phyloP scores from a whole-genome alignment of 2,113 vertebrate species.

The Pseudopodoces humilis region DNA sequence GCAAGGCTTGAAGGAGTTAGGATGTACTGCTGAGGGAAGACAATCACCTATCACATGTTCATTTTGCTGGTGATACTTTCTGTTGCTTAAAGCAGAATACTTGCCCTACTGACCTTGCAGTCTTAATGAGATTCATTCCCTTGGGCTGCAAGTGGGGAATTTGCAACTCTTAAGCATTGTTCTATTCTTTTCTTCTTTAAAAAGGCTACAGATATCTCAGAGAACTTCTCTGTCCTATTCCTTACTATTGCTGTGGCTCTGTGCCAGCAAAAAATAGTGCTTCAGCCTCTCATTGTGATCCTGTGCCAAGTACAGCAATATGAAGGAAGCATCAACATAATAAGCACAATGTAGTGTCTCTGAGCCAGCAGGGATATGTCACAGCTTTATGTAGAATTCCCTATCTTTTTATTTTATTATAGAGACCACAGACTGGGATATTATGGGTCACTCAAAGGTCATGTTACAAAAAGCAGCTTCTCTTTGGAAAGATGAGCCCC shows the following conservation, averaged over 20 bases:
- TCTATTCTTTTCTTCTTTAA: conserved; percentile 7
- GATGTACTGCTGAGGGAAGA: not conserved
- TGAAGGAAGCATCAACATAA: conserved; percentile 74
- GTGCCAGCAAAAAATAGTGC: conserved; percentile 65
- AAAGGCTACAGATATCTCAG: not conserved
- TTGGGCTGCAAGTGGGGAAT: not conserved
- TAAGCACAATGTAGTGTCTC: conserved; percentile 68
- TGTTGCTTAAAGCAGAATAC: not conserved
- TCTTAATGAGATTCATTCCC: not conserved
- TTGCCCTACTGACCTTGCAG: not conserved
- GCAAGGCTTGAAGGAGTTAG: not conserved
- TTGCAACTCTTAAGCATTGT: not conserved
- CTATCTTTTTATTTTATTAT: conserved; percentile 74
- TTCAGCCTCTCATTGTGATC: conserved; percentile 72
- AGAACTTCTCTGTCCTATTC: not conserved
- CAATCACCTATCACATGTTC: not conserved
- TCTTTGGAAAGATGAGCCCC: conserved; percentile 55
- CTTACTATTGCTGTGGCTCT: conserved; percentile 49
- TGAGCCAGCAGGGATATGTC: conserved; percentile 75
- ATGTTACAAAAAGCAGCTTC: conserved; percentile 59
- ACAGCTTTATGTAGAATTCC: conserved; percentile 67
- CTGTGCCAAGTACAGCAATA: conserved; percentile 75
- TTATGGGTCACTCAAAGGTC: conserved; percentile 72
- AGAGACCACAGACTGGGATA: conserved; percentile 72
- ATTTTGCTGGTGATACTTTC: not conserved